Percentiles rank a stretch among this genome's conserved stretches.
phyloP scores from a whole-genome alignment of 2,888 invertebrate species.

The Chrysolina americana region DNA sequence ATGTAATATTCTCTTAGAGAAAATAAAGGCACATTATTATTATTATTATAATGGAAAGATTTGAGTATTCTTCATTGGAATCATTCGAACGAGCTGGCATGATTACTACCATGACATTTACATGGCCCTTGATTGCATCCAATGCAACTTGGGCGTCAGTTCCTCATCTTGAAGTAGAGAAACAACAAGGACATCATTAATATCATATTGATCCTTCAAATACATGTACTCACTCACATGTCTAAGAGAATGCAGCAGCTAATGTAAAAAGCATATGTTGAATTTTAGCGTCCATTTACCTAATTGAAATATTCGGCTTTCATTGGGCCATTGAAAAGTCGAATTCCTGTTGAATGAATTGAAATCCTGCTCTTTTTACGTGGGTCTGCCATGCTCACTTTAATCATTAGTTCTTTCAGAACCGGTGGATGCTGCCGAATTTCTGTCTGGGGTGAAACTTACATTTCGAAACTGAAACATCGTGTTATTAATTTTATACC shows the following conservation, averaged over 20 bases:
- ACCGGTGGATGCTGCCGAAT: constrained; percentile 21
- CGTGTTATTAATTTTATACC: not conserved
- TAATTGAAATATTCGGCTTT: constrained; percentile 69
- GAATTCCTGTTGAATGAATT: constrained; percentile 65
- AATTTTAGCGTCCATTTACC: constrained; percentile 68
- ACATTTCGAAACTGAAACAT: constrained; percentile 3
- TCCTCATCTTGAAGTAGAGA: too few species aligned
- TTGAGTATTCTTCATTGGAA: too few species aligned
- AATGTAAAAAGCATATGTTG: constrained; percentile 58
- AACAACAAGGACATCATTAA: too few species aligned
- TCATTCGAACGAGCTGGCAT: too few species aligned
- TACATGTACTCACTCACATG: not conserved
- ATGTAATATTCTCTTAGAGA: too few species aligned
- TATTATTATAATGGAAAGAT: too few species aligned
- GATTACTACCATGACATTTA: too few species aligned
- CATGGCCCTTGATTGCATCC: too few species aligned
- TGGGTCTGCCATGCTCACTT: constrained; percentile 61
- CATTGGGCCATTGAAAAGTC: constrained; percentile 67
- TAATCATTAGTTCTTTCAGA: constrained; percentile 46
- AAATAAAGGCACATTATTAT: too few species aligned
- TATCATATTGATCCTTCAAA: not conserved
- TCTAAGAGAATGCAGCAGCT: not conserved
- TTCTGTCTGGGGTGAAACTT: constrained; percentile 17
- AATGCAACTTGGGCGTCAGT: too few species aligned
- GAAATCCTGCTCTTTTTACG: constrained; percentile 65